Evolutionary conservation across 2,113 vertebrate genomes (phyloP), one percentile per base, ranked within the genome.

Genomic region (Saguinus imperator): DNA sequence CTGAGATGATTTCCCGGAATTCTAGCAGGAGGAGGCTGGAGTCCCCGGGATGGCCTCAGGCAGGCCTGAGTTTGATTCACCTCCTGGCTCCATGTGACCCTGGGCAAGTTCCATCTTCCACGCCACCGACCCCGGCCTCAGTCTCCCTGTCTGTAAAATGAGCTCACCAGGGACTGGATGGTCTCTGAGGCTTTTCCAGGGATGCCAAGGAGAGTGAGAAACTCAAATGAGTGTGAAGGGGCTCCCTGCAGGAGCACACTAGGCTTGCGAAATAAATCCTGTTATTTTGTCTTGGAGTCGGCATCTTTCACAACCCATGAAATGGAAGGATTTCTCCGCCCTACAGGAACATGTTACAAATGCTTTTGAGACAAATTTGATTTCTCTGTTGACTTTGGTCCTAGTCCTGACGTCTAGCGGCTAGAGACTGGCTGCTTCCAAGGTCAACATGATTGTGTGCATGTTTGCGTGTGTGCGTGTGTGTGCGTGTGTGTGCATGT

Each of bases 231-330:
- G 70, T 35, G 37, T 52, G n/a, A 4, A 14, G 20, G 4, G 45
- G 16, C 0, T 1, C 57, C 2, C 29, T 1, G 68, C 29, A 12
- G 10, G 40, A 23, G 5, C 9, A 1, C 8, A 0, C 1, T 3
- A 35, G 0, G 76, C 50, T 21, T 8, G 40, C 20, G 3, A 40
- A 16, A 11, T 20, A 29, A 55, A 52, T 61, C 0, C 3, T 6
- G 4, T 4, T 10, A 2, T 29, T 79, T 8, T 32, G 86, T 87
- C 86, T 14, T 8, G 6, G 16, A 10, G 37, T 5, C 5, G 0
- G 27, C 27, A 4, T 70, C 40, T n/a, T 2, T 16, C n/a, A n/a
- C 23, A 13, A 20, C 43, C 66, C 57, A 0, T 0, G 29, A 5
- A 3, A 16, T 10, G 18, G 57, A 40, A 29, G 83, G 58, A 4